Percentiles rank a stretch among this genome's conserved stretches.
These are phyloP conservation scores for Uria lomvia DNA, from an alignment of 2,113 vertebrate genomes.

Conservation along the genomic window DNA sequence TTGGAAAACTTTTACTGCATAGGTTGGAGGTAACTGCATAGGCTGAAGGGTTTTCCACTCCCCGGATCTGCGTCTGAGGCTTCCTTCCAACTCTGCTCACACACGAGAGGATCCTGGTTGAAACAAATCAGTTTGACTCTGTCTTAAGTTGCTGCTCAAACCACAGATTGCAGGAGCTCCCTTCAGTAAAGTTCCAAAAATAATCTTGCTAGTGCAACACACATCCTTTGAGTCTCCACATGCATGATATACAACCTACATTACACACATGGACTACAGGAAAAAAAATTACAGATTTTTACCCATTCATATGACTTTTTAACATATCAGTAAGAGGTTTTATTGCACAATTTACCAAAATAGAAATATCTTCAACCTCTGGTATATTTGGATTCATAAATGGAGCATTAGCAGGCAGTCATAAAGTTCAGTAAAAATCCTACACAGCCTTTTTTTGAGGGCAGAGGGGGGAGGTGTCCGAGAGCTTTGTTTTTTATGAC, in stretches of 20 bases:
- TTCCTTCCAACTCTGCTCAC: background rate
- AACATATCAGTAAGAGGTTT: background rate
- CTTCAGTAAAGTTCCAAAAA: background rate
- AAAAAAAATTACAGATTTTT: background rate
- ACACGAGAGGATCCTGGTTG: background rate
- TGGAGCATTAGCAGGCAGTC: background rate
- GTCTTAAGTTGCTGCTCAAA: background rate
- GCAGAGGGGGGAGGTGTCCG: background rate
- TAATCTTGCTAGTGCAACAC: background rate
- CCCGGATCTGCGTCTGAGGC: background rate
- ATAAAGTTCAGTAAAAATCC: background rate
- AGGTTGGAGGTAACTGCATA: background rate
- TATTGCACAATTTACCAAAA: background rate
- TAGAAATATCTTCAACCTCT: background rate
- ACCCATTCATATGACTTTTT: background rate
- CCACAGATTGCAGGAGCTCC: background rate
- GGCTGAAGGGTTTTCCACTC: background rate
- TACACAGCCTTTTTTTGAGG: background rate
- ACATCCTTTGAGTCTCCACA: background rate
- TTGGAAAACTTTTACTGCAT: background rate
- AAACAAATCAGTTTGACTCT: background rate
- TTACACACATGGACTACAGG: background rate
- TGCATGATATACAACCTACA: background rate
- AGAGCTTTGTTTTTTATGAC: conserved; percentile 8
- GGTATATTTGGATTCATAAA: background rate